phyloP scores from a whole-genome alignment of 1,140 invertebrate species.

The Vanessa atalanta region DNA sequence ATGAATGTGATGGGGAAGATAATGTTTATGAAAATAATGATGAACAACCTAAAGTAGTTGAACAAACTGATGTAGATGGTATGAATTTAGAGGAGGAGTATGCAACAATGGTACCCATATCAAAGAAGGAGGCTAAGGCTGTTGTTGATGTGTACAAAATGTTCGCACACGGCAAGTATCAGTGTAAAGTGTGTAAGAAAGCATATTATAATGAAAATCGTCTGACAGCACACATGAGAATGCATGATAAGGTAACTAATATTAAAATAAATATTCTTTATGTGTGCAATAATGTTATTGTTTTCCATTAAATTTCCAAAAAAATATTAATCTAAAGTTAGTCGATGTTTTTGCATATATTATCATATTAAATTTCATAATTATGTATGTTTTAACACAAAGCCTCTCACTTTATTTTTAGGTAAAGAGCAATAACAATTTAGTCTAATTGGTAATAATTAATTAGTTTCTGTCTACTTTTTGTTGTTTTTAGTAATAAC shows the following conservation, averaged over 20 bases:
- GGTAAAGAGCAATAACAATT: too few species aligned
- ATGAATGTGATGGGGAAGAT: slow-evolving; percentile 37
- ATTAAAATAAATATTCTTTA: neutral
- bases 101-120: slow-evolving; percentile 59
- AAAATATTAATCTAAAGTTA: too few species aligned
- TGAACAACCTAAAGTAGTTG: slow-evolving; percentile 5
- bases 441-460: too few species aligned
- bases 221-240: slow-evolving; percentile 58
- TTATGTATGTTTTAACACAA: too few species aligned
- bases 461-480: too few species aligned
- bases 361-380: too few species aligned
- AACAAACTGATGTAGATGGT: slow-evolving; percentile 49
- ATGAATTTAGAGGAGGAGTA: slow-evolving; percentile 64
- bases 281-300: too few species aligned
- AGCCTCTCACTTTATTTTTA: too few species aligned
- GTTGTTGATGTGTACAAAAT: slow-evolving; percentile 64
- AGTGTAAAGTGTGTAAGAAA: slow-evolving; percentile 57
- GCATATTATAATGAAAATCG: slow-evolving; percentile 57
- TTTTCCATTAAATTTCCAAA: too few species aligned
- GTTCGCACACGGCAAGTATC: slow-evolving; percentile 55
- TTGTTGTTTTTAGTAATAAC: too few species aligned
- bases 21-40: slow-evolving; percentile 39
- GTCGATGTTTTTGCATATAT: too few species aligned
- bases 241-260: slow-evolving; percentile 67
- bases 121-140: slow-evolving; percentile 60